Evolutionary conservation across 2,113 vertebrate species (phyloP).

Genomic region (Taxidea taxus): DNA sequence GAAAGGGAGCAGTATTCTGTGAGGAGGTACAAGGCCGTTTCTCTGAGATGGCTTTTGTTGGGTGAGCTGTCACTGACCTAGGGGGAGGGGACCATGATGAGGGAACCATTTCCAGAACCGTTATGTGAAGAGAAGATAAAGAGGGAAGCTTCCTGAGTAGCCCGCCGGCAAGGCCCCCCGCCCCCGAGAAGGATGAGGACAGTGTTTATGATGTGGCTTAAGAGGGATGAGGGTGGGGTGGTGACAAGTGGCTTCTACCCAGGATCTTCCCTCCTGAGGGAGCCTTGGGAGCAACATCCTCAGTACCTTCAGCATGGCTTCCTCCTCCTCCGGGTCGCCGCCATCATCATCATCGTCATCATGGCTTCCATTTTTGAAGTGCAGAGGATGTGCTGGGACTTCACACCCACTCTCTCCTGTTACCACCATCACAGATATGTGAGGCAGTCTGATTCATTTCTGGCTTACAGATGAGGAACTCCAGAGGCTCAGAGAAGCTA

Average conservation of each 20-base stretch:
- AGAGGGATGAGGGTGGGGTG: background rate
- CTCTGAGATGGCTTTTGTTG: background rate
- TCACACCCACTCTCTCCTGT: background rate
- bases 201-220: background rate
- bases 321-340: background rate
- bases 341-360: rapidly evolving
- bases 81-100: background rate
- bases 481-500: background rate
- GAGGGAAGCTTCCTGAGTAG: background rate
- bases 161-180: background rate
- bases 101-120: background rate
- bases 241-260: background rate
- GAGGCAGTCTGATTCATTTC: background rate
- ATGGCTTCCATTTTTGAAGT: background rate
- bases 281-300: background rate
- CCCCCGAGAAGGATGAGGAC: background rate
- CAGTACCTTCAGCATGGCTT: background rate
- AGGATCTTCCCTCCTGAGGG: background rate
- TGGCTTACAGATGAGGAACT: background rate
- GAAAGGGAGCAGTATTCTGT: background rate
- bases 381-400: background rate
- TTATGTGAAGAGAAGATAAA: background rate
- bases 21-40: background rate
- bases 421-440: background rate
- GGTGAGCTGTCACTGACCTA: background rate